Base-by-base conservation (phyloP, 2,113 vertebrate species). In the Otocyon megalotis region DNA sequence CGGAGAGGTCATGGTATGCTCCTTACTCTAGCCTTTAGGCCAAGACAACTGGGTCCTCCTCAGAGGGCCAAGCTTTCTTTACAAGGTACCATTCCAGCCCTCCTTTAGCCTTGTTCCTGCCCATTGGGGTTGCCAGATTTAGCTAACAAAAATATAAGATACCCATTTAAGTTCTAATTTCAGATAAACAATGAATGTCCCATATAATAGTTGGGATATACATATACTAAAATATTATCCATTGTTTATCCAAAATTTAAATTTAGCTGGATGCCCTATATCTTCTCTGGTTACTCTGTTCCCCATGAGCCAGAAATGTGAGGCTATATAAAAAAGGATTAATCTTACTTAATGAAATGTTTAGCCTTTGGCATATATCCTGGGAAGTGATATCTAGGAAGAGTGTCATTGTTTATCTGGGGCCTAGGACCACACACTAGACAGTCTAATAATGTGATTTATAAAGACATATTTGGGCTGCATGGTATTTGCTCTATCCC, bases 181-280 rank as follows among this genome's bases (percentile, higher is more conserved):
- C 53, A 93, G 13, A 65, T 56, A 80, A 86, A 50, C 12, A 93
- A 54, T 9, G 13, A 30, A 48, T 83, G 35, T n/a, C 4, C 7
- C 24, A 26, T 60, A 81, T 7, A 92, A 26, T 60, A 32, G 12
- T 35, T 74, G 71, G 43, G n/a, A 69, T 1, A 37, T 50, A 50
- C 0, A 37, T 87, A 87, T 28, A 43, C 5, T 67, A 81, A 93
- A 91, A 69, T 43, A 90, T 58, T 50, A 28, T 86, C 58, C 13
- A 19, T 50, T 84, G 1, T 69, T 92, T 87, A 83, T 79, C 22
- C 84, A 71, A 80, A 76, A 93, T 93, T 86, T 20, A 92, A 77
- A 91, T 94, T 93, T 93, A 88, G 60, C 71, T 53, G 35, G 8
- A 16, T 63, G 15, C 9, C 16, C 12, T 97, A 9, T 90, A 71